Evolutionary conservation across 2,888 invertebrate genomes (phyloP).

Genomic region (Lutraria lutraria): DNA sequence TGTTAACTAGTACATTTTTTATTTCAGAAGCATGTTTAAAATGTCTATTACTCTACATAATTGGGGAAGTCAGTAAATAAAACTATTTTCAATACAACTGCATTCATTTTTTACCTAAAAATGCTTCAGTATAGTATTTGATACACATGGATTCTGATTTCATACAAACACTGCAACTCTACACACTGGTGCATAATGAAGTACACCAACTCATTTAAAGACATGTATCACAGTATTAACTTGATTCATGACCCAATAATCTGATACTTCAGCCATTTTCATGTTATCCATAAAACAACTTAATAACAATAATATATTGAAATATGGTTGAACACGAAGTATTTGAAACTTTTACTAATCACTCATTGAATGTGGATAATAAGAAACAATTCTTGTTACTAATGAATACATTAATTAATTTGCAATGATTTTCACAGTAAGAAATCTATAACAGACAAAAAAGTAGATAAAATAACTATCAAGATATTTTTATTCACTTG

Average conservation of each 20-base stretch:
- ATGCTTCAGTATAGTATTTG: neutral
- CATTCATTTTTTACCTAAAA: constrained; percentile 14
- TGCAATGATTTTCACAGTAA: neutral
- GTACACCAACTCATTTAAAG: neutral
- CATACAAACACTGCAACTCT: constrained; percentile 29
- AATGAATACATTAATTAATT: neutral
- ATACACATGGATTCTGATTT: constrained; percentile 19
- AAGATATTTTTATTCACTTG: neutral
- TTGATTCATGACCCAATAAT: neutral
- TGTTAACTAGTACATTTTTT: constrained; percentile 37
- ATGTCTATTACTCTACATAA: constrained; percentile 53
- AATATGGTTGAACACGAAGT: neutral
- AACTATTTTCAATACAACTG: constrained; percentile 26
- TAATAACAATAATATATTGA: neutral
- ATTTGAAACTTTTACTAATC: neutral
- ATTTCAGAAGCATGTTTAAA: constrained; percentile 50
- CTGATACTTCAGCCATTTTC: neutral
- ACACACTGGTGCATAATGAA: constrained; percentile 8
- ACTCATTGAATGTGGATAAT: neutral
- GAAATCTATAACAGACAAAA: neutral
- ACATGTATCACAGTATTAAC: neutral
- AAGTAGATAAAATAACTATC: neutral
- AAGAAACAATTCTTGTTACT: neutral
- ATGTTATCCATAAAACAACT: neutral
- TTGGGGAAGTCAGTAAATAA: constrained; percentile 26